Evolutionary conservation across 2,888 invertebrate species (phyloP).

Genomic region (Lepidochitona cinerea): DNA sequence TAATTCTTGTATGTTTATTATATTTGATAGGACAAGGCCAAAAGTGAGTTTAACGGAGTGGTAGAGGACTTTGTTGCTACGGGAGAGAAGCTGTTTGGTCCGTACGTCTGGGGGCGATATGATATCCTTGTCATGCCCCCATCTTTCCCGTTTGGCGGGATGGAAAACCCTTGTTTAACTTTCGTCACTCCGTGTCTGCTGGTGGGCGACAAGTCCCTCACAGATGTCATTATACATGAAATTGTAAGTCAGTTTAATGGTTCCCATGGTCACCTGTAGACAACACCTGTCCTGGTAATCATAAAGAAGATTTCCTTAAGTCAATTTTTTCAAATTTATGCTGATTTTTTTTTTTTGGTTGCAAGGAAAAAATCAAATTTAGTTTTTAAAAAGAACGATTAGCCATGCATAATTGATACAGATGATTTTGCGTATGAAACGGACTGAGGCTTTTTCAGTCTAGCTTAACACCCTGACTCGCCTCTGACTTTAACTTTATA

Average conservation of each 20-base stretch:
- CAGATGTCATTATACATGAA: slow-evolving; percentile 91
- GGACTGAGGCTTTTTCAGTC: too few relatives aligned
- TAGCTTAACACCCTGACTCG: too few relatives aligned
- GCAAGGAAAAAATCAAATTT: too few relatives aligned
- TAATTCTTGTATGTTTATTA: not conserved
- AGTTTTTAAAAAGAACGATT: too few relatives aligned
- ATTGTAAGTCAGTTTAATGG: slow-evolving; percentile 90
- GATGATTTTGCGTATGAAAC: too few relatives aligned
- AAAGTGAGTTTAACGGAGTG: slow-evolving; percentile 40
- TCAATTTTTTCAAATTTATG: too few relatives aligned
- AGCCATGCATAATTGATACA: too few relatives aligned
- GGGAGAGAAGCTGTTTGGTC: slow-evolving; percentile 86
- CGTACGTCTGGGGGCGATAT: slow-evolving; percentile 90
- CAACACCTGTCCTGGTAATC: too few relatives aligned
- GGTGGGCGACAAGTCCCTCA: slow-evolving; percentile 90
- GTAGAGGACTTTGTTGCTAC: slow-evolving; percentile 84
- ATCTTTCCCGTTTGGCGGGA: slow-evolving; percentile 92
- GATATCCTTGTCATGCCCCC: slow-evolving; percentile 89
- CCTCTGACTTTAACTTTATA: too few relatives aligned
- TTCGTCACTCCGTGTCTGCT: slow-evolving; percentile 92
- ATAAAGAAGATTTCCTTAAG: too few relatives aligned
- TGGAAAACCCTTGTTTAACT: slow-evolving; percentile 96
- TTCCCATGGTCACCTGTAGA: too few relatives aligned
- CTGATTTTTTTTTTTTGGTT: too few relatives aligned
- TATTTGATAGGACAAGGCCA: slow-evolving; percentile 33